These are phyloP conservation scores for Zoanthus sansibaricus DNA, from an alignment of 92 coral and sea anemone genomes.

Conservation along the genomic window DNA sequence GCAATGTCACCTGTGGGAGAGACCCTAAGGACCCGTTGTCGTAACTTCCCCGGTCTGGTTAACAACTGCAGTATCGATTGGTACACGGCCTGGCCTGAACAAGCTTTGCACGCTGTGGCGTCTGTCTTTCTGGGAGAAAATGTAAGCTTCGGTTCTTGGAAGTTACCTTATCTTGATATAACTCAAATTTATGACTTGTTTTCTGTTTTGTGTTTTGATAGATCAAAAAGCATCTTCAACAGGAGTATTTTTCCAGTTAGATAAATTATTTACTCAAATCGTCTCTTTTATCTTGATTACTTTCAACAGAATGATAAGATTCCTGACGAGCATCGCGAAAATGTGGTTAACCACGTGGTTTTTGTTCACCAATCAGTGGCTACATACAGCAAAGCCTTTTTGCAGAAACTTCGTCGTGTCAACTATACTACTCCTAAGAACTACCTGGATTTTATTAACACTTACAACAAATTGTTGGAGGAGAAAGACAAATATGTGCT, in stretches of 20 bases:
- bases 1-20: slow-evolving; percentile 99
- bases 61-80: slow-evolving; percentile 99
- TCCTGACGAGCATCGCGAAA: slow-evolving; percentile 94
- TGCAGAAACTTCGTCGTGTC: slow-evolving; percentile 93
- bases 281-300: not conserved
- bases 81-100: slow-evolving; percentile 99
- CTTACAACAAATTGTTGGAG: slow-evolving; percentile 96
- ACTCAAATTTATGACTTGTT: not conserved
- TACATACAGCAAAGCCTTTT: slow-evolving; percentile 83
- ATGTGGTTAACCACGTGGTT: slow-evolving; percentile 98
- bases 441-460: slow-evolving; percentile 98
- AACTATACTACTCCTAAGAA: slow-evolving; percentile 99
- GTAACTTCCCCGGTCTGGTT: slow-evolving; percentile 99
- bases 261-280: not conserved
- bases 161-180: not conserved
- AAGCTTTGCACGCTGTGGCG: slow-evolving; percentile 98
- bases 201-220: no score
- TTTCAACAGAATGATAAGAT: slow-evolving; percentile 91
- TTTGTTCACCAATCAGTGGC: slow-evolving; percentile 98
- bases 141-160: slow-evolving; percentile 57
- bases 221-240: no score
- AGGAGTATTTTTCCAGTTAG: no score
- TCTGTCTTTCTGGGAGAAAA: slow-evolving; percentile 97
- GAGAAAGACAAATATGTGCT: slow-evolving; percentile 96
- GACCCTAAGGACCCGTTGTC: slow-evolving; percentile 95